Base-by-base conservation (phyloP, 2,113 vertebrate species). In the Cyphomyrus plagiostoma region DNA sequence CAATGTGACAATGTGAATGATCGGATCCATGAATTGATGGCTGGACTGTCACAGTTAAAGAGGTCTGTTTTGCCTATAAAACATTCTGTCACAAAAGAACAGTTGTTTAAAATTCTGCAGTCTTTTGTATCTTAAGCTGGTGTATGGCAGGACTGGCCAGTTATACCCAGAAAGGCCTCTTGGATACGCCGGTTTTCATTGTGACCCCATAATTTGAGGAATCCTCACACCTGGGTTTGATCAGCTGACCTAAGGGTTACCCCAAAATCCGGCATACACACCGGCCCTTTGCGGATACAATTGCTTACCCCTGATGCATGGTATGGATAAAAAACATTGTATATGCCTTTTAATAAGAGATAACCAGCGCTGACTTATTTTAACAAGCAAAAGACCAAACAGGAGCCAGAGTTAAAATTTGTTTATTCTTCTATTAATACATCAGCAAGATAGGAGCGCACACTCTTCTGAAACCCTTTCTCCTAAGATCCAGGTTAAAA, bases 371-470 rank as follows among this genome's bases (percentile, higher is more conserved):
- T 23, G 19, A 48, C 17, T 35, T 84, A 48, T 84, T 11, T 48
- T 3, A 45, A n/a, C 19, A 84, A n/a, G 21, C 42, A n/a, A 48
- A 84, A 84, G 45, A 48, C 7, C 39, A 84, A 84, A 23, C 82
- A 84, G 6, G 23, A 48, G 45, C 39, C 49, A 86, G 85, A 53
- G 49, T 86, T 86, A 86, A 85, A 85, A 52, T 52, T 2, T 15
- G 26, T 88, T 46, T 88, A 70, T 88, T 45, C 11, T 42, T n/a
- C 49, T 46, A 70, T 66, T 88, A 39, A 86, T 94, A 90, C 52
- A 92, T 92, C 91, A 91, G 92, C 91, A 90, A 35, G 87, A 91
- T 88, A 85, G 49, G 52, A 84, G 89, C 89, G 50, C 50, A 58
- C 56, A 77, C 91, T 87, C 48, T 89, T 91, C 89, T 90, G 89